Conservation (phyloP, 2,797 vertebrate species). For the Anguilla megastoma region DNA sequence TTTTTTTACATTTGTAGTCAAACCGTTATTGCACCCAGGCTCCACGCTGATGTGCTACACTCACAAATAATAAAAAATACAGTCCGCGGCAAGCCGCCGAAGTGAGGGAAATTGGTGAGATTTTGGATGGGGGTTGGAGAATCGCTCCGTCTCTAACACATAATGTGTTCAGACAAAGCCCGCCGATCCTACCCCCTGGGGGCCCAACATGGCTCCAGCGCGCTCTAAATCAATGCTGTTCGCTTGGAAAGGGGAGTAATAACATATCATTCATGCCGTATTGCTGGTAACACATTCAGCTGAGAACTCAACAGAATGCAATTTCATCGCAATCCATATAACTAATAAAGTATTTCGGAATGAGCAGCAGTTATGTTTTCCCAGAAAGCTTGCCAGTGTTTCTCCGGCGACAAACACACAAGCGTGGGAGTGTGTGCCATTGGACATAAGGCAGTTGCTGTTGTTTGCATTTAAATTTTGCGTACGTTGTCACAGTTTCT, state of each 20-base stretch:
- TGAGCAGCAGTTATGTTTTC: neutral
- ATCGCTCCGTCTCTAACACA: neutral
- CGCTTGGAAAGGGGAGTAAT: neutral
- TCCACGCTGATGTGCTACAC: neutral
- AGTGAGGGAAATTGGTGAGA: constrained; percentile 11
- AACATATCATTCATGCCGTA: neutral
- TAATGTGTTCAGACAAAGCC: constrained; percentile 5
- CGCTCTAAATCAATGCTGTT: neutral
- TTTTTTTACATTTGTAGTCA: constrained; percentile 22
- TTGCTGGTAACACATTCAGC: neutral
- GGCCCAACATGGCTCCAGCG: neutral
- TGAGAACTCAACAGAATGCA: neutral
- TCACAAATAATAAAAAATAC: neutral
- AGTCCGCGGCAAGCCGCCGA: neutral
- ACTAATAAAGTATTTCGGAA: neutral
- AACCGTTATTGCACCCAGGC: constrained; percentile 9
- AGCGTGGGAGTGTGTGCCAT: neutral
- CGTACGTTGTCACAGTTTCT: neutral
- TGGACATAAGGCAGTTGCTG: neutral
- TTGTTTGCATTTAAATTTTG: neutral
- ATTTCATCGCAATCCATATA: constrained; percentile 15
- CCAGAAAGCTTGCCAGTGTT: neutral
- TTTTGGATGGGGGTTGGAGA: neutral
- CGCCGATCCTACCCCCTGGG: neutral
- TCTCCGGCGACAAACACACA: neutral